These are phyloP conservation scores for Spongia lamella DNA, from an alignment of 37 sponge, comb jelly and placozoan species.

Conservation along the genomic window DNA sequence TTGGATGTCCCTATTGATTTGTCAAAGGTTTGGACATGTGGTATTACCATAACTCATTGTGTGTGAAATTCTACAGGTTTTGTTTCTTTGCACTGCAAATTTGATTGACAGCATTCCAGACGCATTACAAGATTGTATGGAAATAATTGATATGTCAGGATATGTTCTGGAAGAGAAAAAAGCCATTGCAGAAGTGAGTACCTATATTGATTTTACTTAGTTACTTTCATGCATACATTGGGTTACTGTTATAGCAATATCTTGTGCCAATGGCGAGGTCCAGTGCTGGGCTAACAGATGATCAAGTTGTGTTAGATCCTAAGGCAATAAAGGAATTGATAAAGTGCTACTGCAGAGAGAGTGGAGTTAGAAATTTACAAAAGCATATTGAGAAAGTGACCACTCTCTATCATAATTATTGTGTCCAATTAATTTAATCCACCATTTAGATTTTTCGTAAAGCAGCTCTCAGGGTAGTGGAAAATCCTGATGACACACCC, in stretches of 20 bases:
- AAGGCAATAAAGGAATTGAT: slow-evolving; percentile 74
- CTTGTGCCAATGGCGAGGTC: slow-evolving; percentile 79
- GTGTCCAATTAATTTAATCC: too few relatives aligned
- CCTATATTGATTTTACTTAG: too few relatives aligned
- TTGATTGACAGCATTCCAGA: slow-evolving; percentile 89
- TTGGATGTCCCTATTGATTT: slow-evolving; percentile 96
- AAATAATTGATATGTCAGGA: slow-evolving; percentile 95
- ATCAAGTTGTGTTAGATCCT: slow-evolving; percentile 41
- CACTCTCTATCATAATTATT: too few relatives aligned
- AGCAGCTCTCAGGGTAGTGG: slow-evolving; percentile 83
- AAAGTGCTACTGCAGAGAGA: slow-evolving; percentile 89
- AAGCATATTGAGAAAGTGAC: slow-evolving; percentile 90
- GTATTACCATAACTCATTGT: too few relatives aligned
- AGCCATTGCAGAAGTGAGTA: slow-evolving; percentile 70
- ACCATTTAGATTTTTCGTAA: slow-evolving; percentile 83
- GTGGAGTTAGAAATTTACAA: slow-evolving; percentile 94
- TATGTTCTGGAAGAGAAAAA: slow-evolving; percentile 84
- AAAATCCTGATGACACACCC: slow-evolving; percentile 8
- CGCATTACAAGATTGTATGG: slow-evolving; percentile 93
- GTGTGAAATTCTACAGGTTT: too few relatives aligned
- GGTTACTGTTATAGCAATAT: slow-evolving; percentile 37
- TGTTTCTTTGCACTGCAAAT: slow-evolving; percentile 96
- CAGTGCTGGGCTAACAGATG: slow-evolving; percentile 56
- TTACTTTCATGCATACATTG: neutral
- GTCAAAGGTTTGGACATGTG: slow-evolving; percentile 47